These are phyloP conservation scores for Zophobas atratus DNA, from an alignment of 1,140 invertebrate species.

Conservation along the genomic window DNA sequence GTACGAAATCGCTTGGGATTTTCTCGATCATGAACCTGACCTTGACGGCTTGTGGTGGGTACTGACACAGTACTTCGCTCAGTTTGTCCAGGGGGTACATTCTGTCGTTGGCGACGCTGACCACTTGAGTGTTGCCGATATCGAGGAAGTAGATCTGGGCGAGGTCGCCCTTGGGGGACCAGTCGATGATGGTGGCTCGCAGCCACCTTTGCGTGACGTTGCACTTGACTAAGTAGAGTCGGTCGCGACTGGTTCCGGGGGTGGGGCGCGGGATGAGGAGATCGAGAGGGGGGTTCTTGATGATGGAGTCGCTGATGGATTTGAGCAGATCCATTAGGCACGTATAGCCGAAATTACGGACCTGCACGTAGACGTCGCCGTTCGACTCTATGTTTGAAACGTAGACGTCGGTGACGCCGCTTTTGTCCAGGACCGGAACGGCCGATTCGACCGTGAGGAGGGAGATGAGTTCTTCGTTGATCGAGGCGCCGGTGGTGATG, in stretches of 20 bases:
- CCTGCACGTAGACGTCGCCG: conserved; percentile 69
- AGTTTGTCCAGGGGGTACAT: conserved; percentile 66
- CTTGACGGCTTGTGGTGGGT: conserved; percentile 69
- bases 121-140: conserved; percentile 65
- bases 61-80: conserved; percentile 64
- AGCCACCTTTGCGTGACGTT: conserved; percentile 64
- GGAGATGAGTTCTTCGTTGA: conserved; percentile 62
- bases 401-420: conserved; percentile 66
- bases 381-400: conserved; percentile 67
- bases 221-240: conserved; percentile 67
- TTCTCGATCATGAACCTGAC: conserved; percentile 70
- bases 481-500: conserved; percentile 53
- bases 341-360: conserved; percentile 66
- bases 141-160: conserved; percentile 68
- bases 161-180: conserved; percentile 55
- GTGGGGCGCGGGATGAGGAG: conserved; percentile 40
- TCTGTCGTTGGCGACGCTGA: conserved; percentile 59
- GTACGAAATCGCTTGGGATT: conserved; percentile 68
- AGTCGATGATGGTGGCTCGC: conserved; percentile 62
- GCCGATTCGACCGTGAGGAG: conserved; percentile 58
- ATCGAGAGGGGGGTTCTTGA: conserved; percentile 47
- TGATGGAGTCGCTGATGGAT: conserved; percentile 57
- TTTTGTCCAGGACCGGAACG: conserved; percentile 60
- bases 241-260: conserved; percentile 53
- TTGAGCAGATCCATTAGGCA: conserved; percentile 64